Conservation (phyloP, 2,797 vertebrate genomes). For the Fringilla coelebs region DNA sequence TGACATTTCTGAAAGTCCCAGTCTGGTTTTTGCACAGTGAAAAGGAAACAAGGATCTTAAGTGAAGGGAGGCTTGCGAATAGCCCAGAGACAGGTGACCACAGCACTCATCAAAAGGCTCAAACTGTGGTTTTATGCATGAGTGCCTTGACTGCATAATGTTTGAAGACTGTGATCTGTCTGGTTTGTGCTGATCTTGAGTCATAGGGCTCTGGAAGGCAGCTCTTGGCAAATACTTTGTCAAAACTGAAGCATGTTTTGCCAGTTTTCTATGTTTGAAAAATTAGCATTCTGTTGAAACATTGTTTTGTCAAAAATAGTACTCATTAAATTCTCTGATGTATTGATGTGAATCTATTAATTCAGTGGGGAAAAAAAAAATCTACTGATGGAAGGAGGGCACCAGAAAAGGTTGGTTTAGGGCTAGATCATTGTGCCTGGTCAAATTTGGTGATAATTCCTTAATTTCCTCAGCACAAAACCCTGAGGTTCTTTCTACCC, state of each 20-base stretch:
- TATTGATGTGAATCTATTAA: not conserved
- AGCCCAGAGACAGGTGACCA: not conserved
- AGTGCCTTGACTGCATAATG: not conserved
- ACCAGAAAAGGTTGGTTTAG: not conserved
- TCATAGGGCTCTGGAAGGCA: not conserved
- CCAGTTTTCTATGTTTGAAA: not conserved
- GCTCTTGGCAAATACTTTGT: not conserved
- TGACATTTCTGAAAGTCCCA: not conserved
- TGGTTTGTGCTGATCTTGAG: not conserved
- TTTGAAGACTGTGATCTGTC: not conserved
- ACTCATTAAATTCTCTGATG: not conserved
- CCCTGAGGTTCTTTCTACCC: not conserved
- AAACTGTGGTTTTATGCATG: not conserved
- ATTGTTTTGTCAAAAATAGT: not conserved
- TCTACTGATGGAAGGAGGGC: not conserved
- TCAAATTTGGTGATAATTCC: not conserved
- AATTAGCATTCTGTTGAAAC: not conserved
- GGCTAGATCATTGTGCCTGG: not conserved
- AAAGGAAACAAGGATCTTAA: not conserved
- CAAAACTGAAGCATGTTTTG: not conserved
- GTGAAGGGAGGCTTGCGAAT: not conserved
- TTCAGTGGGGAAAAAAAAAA: not conserved
- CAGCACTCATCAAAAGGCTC: not conserved
- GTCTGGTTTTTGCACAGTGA: not conserved
- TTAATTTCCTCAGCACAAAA: not conserved